Evolutionary conservation across 2,113 vertebrate species (phyloP), one percentile per base, ranked within the genome.

Genomic region (Ailurus styani): DNA sequence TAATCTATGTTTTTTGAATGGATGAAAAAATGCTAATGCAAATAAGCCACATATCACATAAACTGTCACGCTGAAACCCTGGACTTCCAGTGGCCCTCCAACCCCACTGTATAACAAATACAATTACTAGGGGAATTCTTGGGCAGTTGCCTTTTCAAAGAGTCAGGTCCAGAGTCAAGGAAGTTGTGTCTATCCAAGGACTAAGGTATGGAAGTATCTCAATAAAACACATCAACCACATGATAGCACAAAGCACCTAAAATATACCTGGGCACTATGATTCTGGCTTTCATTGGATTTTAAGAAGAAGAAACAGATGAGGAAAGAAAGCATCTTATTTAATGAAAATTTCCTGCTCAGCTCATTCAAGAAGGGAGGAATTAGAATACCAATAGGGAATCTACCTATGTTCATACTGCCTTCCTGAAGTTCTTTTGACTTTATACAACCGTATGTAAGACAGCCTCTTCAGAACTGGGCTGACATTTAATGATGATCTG

Each of bases 1-100:
- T 94, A 95, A 96, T 75, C 91, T 66, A 87, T 70, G 45, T 66
- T 87, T 97, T 75, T 17, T 91, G 83, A 95, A 84, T 62, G 50
- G 55, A 89, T 64, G 27, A 94, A 52, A 77, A 70, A 83, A 81
- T 87, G 57, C 95, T 34, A 66, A 66, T 34, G 40, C 37, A 96
- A 72, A 93, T 68, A 72, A 95, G 83, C 64, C 54, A 0, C 45
- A 12, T 40, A 45, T 90, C 70, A 72, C 40, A 78, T 27, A 50
- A 95, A 64, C 72, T 62, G 4, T 64, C 83, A 83, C 18, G 92
- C 42, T 47, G 83, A 89, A 60, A 79, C 37, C 84, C 18, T 37
- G 29, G 75, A 47, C 81, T 60, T 94, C 18, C 6, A 27, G 31
- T 34, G 37, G 87, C 47, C 55, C 83, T 23, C n/a, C 9, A 52